These are phyloP conservation scores for Gallirallus australis DNA, from an alignment of 2,797 vertebrate genomes.

Conservation along the genomic window DNA sequence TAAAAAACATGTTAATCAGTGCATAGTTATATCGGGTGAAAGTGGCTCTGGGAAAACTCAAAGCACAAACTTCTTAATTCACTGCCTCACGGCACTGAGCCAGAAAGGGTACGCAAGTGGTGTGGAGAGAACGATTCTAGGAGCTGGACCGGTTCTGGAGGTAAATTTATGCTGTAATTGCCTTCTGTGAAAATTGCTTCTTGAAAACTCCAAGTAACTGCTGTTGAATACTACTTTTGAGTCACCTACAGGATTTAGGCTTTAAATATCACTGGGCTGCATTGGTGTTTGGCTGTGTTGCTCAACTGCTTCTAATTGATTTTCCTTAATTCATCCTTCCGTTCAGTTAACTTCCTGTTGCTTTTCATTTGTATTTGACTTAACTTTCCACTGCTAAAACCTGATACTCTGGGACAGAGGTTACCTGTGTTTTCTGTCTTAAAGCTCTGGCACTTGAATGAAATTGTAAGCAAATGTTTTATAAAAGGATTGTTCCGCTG, in stretches of 20 bases:
- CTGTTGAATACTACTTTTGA: not conserved
- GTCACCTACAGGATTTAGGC: not conserved
- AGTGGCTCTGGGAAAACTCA: constrained; percentile 98
- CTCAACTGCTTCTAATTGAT: not conserved
- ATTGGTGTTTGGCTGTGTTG: not conserved
- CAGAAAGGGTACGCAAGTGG: constrained; percentile 98
- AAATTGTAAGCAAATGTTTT: not conserved
- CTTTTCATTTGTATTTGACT: not conserved
- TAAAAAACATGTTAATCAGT: constrained; percentile 92
- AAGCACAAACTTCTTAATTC: constrained; percentile 99
- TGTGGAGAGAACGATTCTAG: constrained; percentile 96
- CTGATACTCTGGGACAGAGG: not conserved
- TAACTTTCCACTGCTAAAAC: constrained; percentile 2
- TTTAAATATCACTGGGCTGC: not conserved
- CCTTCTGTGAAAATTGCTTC: not conserved
- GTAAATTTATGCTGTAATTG: constrained; percentile 76
- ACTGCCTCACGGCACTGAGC: constrained; percentile 96
- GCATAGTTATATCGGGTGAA: constrained; percentile 98
- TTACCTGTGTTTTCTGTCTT: not conserved
- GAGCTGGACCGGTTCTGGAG: constrained; percentile 97
- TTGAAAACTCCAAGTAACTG: not conserved
- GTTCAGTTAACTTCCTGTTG: constrained; percentile 22
- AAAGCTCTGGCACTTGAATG: not conserved
- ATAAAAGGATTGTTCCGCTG: not conserved
- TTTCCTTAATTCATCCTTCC: constrained; percentile 8